Base-by-base conservation (phyloP, 2,797 vertebrate species). In the Caiman crocodilus region DNA sequence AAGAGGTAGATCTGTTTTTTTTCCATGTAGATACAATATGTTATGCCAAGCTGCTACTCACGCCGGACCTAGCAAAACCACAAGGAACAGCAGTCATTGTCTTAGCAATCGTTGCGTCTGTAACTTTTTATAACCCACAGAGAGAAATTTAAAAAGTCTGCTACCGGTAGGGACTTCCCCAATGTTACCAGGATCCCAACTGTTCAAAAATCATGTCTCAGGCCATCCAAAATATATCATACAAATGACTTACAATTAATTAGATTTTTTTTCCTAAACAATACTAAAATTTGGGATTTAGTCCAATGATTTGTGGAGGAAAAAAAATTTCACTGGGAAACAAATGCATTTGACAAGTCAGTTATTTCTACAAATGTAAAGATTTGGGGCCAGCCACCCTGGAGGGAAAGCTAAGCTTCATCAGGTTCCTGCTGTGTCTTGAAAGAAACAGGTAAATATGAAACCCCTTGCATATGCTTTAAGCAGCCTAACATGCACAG, bases 401-500 rank as follows among this genome's bases (percentile, higher is more conserved):
- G 85, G 10, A 13, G 25, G 75, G 90, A 90, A 30, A 14, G 65
- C n/a, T 32, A 55, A 18, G 10, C 8, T 18, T 32, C 21, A 17
- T 23, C 86, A 87, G 77, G 59, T 58, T 82, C 20, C 4, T 55
- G 42, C 64, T 83, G 11, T 32, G 78, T 56, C 90, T 94, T 56
- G 79, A 94, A 79, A 88, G 77, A 13, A 17, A 2, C 60, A 82
- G 42, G 3, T 28, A 90, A 56, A 59, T 14, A 61, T 16, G 16
- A 4, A 13, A 2, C 6, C 4, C 3, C 14, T 56, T 57, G 57
- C 26, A 64, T 2, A 63, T 14, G 5, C 55, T 8, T 77, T 87
- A 14, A 0, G 1, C 10, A 58, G 17, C 63, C 87, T 84, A 61
- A 32, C 2, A 0, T 5, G 6, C n/a, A 11, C 7, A 10, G 9